These are phyloP conservation scores for Aphelocoma californica DNA, from an alignment of 2,797 vertebrate species.

Conservation along the genomic window DNA sequence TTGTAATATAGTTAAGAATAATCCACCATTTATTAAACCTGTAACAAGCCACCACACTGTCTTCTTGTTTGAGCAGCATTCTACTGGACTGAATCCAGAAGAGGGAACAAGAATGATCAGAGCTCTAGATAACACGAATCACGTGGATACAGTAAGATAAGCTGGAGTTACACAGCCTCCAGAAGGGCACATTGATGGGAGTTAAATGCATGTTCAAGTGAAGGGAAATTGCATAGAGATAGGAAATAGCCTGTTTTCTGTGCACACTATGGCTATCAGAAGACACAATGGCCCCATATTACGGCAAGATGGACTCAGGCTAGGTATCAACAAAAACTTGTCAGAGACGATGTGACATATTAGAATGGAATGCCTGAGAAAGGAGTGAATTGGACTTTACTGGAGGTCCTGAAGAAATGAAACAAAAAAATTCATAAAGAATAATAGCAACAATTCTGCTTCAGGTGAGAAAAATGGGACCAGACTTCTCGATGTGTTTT, in stretches of 20 bases:
- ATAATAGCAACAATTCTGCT: not conserved
- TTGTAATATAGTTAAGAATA: not conserved
- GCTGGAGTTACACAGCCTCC: not conserved
- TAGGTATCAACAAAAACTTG: not conserved
- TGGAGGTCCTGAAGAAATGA: not conserved
- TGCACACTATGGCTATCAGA: not conserved
- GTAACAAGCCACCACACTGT: not conserved
- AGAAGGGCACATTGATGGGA: not conserved
- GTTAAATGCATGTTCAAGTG: not conserved
- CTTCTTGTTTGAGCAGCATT: not conserved
- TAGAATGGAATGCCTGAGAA: not conserved
- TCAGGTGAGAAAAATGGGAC: not conserved
- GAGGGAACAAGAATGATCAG: not conserved
- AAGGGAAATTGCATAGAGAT: not conserved
- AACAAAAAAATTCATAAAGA: not conserved
- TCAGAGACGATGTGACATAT: not conserved
- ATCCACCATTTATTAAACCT: not conserved
- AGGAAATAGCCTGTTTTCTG: not conserved
- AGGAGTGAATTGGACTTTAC: not conserved
- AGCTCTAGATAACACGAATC: not conserved
- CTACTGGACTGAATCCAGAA: not conserved
- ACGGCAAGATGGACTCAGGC: not conserved
- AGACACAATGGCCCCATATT: not conserved
- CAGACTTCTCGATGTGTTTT: not conserved
- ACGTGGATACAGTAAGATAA: not conserved